Evolutionary conservation across 2,888 invertebrate genomes (phyloP).

Genomic region (Idaea aversata): DNA sequence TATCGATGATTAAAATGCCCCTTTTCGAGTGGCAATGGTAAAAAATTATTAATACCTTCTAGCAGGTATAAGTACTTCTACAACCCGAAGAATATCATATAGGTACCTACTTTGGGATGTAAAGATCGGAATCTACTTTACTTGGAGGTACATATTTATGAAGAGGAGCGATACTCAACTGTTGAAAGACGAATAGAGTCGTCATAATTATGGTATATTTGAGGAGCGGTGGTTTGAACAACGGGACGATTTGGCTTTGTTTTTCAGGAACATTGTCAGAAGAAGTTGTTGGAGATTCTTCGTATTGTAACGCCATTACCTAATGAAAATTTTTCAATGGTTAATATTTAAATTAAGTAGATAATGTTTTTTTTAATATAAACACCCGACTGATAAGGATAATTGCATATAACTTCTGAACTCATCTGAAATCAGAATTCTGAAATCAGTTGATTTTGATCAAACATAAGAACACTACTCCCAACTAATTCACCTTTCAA

Average conservation of each 20-base stretch:
- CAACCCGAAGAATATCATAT: no score
- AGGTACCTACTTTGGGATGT: no score
- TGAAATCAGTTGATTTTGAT: no score
- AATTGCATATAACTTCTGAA: no score
- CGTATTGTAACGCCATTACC: background rate
- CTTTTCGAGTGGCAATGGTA: no score
- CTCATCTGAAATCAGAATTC: no score
- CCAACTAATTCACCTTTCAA: no score
- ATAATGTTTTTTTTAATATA: background rate
- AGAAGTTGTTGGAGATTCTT: background rate
- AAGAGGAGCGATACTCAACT: conserved; percentile 51
- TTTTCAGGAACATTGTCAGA: conserved; percentile 20
- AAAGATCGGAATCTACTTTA: no score
- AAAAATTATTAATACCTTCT: background rate
- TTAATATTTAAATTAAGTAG: background rate
- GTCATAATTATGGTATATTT: conserved; percentile 71
- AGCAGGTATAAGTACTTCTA: no score
- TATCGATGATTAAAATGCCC: no score
- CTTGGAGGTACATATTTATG: background rate
- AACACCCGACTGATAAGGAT: no score
- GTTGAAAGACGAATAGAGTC: conserved; percentile 77
- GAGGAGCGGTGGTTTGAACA: conserved; percentile 77
- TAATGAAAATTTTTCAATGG: background rate
- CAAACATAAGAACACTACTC: no score
- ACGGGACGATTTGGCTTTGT: conserved; percentile 62